These are phyloP conservation scores for Grus americana DNA, from an alignment of 2,113 vertebrate genomes.

Conservation along the genomic window DNA sequence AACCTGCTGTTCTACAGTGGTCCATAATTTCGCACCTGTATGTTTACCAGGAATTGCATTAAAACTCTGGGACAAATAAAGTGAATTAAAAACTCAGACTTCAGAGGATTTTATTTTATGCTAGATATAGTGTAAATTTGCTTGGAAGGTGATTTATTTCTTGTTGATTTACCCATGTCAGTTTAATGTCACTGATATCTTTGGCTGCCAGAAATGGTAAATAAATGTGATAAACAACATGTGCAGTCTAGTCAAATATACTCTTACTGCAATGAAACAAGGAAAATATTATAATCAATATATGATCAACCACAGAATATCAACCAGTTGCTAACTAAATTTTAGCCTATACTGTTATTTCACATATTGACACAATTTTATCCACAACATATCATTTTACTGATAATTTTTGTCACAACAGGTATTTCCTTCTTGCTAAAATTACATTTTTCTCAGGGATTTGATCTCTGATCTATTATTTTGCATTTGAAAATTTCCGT, in stretches of 20 bases:
- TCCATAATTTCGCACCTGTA: background rate
- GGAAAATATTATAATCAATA: background rate
- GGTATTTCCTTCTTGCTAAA: background rate
- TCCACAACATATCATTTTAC: background rate
- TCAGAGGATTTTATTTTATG: background rate
- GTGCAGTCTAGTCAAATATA: background rate
- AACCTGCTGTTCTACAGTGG: background rate
- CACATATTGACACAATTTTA: background rate
- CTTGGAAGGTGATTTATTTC: background rate
- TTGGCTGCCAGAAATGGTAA: slow-evolving; percentile 1
- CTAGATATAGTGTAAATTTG: background rate
- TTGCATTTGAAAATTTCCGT: background rate
- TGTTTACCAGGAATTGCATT: background rate
- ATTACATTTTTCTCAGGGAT: background rate
- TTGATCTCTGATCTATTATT: background rate
- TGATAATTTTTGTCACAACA: background rate
- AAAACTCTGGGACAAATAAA: background rate
- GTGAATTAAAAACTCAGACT: background rate
- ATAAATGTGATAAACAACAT: background rate
- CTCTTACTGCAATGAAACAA: background rate
- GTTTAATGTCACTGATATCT: background rate
- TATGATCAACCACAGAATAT: background rate
- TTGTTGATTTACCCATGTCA: background rate
- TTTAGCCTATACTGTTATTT: background rate
- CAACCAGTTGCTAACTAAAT: background rate